Conservation (phyloP, 2,888 invertebrate genomes). For the Clunio marinus region DNA sequence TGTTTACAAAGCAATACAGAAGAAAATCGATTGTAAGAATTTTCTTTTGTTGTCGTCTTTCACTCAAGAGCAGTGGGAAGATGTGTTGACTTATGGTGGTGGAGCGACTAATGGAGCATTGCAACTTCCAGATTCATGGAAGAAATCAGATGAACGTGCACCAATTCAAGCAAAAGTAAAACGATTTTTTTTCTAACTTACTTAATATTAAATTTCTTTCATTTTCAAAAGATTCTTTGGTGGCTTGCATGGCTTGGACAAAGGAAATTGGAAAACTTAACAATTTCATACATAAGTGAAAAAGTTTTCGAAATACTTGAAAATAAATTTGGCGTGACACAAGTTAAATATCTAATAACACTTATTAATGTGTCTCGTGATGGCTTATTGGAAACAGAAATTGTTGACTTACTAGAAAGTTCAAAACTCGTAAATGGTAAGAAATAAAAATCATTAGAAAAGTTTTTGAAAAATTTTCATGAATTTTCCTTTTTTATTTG, state of each 20-base stretch:
- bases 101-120: conserved; percentile 48
- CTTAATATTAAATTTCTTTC: conserved; percentile 26
- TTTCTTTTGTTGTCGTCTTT: conserved; percentile 47
- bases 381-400: conserved; percentile 77
- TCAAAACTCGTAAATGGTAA: conserved; percentile 61
- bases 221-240: conserved; percentile 53
- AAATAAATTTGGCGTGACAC: conserved; percentile 61
- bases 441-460: conserved; percentile 52
- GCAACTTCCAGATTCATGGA: conserved; percentile 48
- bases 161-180: conserved; percentile 47
- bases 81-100: conserved; percentile 48
- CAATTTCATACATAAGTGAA: conserved; percentile 56
- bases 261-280: conserved; percentile 55
- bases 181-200: conserved; percentile 1
- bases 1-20: not conserved
- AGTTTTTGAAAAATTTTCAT: not conserved
- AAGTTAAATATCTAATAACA: conserved; percentile 65
- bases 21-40: conserved; percentile 41
- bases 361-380: conserved; percentile 69
- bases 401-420: conserved; percentile 65
- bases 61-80: conserved; percentile 49
- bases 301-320: conserved; percentile 66
- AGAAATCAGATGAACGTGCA: conserved; percentile 46
- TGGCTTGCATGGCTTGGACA: conserved; percentile 62
- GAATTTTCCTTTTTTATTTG: conserved; percentile 16